Percentiles rank a stretch among this genome's conserved stretches.
Evolutionary conservation across 2,797 vertebrate species (phyloP).

Genomic region (Eulemur albifrons): DNA sequence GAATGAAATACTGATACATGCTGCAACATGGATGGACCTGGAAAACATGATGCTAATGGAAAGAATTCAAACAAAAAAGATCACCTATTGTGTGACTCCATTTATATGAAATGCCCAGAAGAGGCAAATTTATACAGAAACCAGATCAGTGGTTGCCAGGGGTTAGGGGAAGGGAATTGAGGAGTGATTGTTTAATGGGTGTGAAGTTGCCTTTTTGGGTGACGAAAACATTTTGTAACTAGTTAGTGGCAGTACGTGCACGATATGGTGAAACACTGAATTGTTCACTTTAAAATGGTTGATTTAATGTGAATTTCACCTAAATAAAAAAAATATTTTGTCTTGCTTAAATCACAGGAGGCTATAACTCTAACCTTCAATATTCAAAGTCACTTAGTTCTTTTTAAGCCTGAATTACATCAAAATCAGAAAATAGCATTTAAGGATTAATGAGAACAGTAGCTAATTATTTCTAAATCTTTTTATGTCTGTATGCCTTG

Average conservation of each 20-base stretch:
- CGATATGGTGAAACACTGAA: background rate
- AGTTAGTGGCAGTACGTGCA: background rate
- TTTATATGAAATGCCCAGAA: background rate
- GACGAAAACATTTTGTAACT: background rate
- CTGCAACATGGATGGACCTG: background rate
- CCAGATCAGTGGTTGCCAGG: background rate
- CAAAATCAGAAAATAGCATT: slow-evolving; percentile 39
- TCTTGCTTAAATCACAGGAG: background rate
- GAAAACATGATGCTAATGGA: background rate
- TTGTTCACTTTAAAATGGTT: background rate
- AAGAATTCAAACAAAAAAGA: background rate
- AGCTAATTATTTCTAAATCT: background rate
- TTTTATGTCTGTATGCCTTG: background rate
- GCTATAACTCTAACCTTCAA: background rate
- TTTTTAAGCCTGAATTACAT: background rate
- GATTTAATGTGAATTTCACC: background rate
- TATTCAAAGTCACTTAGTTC: background rate
- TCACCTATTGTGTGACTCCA: background rate
- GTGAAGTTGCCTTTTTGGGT: background rate
- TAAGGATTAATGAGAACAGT: background rate
- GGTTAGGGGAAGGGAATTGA: background rate
- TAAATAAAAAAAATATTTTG: background rate
- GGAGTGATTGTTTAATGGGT: background rate
- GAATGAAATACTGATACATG: background rate
- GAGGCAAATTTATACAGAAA: background rate